These are phyloP conservation scores for Lepidochitona cinerea DNA, from an alignment of 2,888 invertebrate genomes.

Conservation along the genomic window DNA sequence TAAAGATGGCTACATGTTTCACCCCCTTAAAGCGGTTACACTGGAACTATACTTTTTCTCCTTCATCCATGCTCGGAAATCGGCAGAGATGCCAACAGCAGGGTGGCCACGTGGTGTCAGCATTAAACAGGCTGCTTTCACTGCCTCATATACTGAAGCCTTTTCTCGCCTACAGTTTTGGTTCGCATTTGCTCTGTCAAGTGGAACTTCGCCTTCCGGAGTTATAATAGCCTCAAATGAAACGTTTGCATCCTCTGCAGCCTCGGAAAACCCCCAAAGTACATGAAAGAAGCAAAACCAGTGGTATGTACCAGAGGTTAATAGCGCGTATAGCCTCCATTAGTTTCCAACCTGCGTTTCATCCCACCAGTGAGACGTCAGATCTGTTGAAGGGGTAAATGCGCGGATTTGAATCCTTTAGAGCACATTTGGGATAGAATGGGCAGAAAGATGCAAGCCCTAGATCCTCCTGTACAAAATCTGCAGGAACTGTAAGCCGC, in stretches of 20 bases:
- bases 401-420: no score
- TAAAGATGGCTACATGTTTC: no score
- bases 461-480: no score
- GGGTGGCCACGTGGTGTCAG: neutral
- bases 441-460: no score
- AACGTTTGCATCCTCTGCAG: neutral
- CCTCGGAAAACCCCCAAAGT: neutral
- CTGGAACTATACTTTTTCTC: neutral
- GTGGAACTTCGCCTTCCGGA: neutral
- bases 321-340: no score
- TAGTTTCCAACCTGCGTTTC: no score
- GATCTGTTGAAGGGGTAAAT: no score
- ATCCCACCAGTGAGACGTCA: no score
- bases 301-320: no score
- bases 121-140: neutral
- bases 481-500: no score
- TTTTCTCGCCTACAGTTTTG: neutral
- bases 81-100: neutral
- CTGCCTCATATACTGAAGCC: neutral
- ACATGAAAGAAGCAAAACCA: constrained; percentile 1
- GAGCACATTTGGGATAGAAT: no score
- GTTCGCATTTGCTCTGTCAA: neutral
- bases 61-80: neutral
- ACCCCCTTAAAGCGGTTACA: neutral
- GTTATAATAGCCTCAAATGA: neutral